phyloP scores from a whole-genome alignment of 2,888 invertebrate genomes.

The Venusia cambrica region DNA sequence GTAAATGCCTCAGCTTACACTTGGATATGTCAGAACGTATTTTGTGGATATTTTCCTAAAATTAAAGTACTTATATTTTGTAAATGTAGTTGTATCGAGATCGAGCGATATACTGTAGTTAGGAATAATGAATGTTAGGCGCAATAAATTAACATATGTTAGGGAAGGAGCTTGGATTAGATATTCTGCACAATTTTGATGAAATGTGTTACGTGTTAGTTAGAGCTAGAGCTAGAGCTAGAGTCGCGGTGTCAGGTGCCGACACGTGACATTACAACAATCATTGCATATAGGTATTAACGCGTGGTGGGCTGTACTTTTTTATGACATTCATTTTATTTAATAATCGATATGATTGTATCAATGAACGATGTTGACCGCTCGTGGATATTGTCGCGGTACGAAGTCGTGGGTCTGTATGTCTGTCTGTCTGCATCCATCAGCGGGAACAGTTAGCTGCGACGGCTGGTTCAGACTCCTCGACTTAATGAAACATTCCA shows the following conservation, averaged over 20 bases:
- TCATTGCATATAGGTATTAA: constrained; percentile 3
- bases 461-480: not conserved
- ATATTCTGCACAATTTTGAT: constrained; percentile 42
- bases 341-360: too few relatives aligned
- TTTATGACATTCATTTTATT: too few relatives aligned
- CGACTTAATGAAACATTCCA: constrained; percentile 2
- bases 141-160: constrained; percentile 15
- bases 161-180: constrained; percentile 25
- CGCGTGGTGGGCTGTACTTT: too few relatives aligned
- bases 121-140: constrained; percentile 50
- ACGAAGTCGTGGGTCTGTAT: too few relatives aligned
- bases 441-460: too few relatives aligned
- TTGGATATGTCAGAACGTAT: constrained; percentile 47
- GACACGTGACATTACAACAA: not conserved
- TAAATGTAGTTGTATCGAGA: constrained; percentile 48
- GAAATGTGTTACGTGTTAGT: constrained; percentile 42
- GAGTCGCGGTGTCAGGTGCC: too few relatives aligned
- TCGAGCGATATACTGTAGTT: constrained; percentile 53
- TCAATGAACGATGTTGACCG: too few relatives aligned
- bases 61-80: constrained; percentile 74
- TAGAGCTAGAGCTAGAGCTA: too few relatives aligned
- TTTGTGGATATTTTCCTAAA: constrained; percentile 56
- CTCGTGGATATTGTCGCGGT: too few relatives aligned
- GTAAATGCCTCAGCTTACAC: too few relatives aligned
- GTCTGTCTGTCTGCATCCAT: too few relatives aligned